Conservation (phyloP, 2,888 invertebrate species). For the Drosophila emarginata region DNA sequence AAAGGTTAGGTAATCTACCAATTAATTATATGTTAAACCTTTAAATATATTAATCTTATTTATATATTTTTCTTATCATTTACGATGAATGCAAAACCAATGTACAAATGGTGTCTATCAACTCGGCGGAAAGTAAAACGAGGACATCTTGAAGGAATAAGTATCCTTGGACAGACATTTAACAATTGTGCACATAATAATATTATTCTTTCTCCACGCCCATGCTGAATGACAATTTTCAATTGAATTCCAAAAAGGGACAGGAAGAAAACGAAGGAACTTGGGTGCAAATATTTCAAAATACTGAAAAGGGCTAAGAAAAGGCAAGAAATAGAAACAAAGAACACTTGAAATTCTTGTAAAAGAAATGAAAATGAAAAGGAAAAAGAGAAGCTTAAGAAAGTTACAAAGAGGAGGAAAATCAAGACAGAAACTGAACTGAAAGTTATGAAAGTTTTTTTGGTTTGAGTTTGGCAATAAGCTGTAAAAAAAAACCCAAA, state of each 20-base stretch:
- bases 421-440: conserved; percentile 41
- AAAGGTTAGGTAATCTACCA: too few relatives aligned
- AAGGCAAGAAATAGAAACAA: conserved; percentile 7
- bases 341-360: conserved; percentile 57
- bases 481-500: conserved; percentile 67
- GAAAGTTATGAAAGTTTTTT: conserved; percentile 60
- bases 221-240: conserved; percentile 40
- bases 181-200: conserved; percentile 31
- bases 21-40: too few relatives aligned
- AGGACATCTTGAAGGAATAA: conserved; percentile 8
- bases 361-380: conserved; percentile 40
- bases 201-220: conserved; percentile 43
- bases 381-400: conserved; percentile 49
- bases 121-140: background rate
- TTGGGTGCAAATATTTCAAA: conserved; percentile 39
- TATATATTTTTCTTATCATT: too few relatives aligned
- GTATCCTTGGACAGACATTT: conserved; percentile 5
- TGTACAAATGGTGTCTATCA: background rate
- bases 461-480: conserved; percentile 63
- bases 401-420: conserved; percentile 30
- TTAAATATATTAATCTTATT: too few relatives aligned
- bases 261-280: background rate
- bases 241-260: conserved; percentile 36
- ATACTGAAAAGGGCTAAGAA: conserved; percentile 29
- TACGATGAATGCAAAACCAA: background rate